Conservation (phyloP, 2,113 vertebrate genomes). For the Setophaga coronata region DNA sequence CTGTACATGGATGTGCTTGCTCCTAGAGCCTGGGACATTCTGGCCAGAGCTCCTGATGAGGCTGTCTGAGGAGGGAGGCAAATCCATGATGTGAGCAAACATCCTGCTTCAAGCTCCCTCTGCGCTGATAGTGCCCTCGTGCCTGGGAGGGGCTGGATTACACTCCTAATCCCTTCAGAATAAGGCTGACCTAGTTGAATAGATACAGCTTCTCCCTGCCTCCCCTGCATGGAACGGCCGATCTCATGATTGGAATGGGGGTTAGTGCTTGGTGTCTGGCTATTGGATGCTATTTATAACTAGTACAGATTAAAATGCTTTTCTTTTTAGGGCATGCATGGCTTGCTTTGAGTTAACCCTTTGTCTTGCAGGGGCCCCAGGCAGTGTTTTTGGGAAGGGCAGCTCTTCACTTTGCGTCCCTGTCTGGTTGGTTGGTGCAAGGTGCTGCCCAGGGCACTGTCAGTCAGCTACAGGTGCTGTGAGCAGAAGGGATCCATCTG, state of each 20-base stretch:
- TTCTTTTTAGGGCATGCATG: conserved; percentile 58
- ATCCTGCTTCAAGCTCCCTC: conserved; percentile 34
- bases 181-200: conserved; percentile 75
- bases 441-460: not conserved
- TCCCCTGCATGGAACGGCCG: not conserved
- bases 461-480: not conserved
- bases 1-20: accelerated
- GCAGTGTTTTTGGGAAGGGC: not conserved
- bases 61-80: not conserved
- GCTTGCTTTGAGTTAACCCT: conserved; percentile 51
- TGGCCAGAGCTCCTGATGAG: not conserved
- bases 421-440: not conserved
- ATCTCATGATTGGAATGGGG: conserved; percentile 33
- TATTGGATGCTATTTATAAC: conserved; percentile 63
- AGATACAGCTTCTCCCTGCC: conserved; percentile 4
- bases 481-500: accelerated
- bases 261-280: not conserved
- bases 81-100: not conserved
- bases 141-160: conserved; percentile 66
- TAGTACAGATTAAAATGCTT: conserved; percentile 63
- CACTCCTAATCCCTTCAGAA: conserved; percentile 69
- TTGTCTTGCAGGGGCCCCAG: not conserved
- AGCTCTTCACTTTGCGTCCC: not conserved
- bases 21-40: not conserved
- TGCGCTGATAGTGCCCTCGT: not conserved